Base-by-base conservation (phyloP, 2,888 invertebrate genomes). In the Lithophane semibrunnea region DNA sequence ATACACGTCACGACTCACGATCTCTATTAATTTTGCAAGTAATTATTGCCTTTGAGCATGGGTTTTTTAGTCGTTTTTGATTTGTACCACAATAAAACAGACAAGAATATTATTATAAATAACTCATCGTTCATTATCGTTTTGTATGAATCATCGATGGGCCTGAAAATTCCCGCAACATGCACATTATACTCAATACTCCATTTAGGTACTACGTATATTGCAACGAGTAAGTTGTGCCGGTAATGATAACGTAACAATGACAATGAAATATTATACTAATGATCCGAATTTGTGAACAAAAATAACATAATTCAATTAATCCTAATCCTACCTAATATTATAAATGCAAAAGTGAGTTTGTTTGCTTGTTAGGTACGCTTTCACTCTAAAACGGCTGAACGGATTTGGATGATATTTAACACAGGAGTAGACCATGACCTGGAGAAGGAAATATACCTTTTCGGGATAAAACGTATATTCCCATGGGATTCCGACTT, bases 1-100 rank as follows among this genome's bases (percentile, higher is more conserved):
- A 56, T 37, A 16, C 12, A 49, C 81, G n/a, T 70, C 78, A 79
- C 75, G 64, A 80, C 44, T 73, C 80, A 80, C 83, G 87, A 78
- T 76, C 56, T 60, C 64, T 54, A 73, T 76, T 61, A 54, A 47
- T 65, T 71, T 72, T 74, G 21, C 52, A 29, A 56, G 37, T 63
- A 21, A 71, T 71, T 64, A 71, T 64, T 68, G 42, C 13, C 47
- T 65, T 56, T 47, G 10, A 73, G 21, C n/a, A 18, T 37, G 37
- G 37, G 37, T 37, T 5, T 37, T 37, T 37, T 37, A 37, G 13
- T 16, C 52, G 56, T 65, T 63, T 72, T 75, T 68, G 24, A 69
- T 80, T 72, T 60, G 42, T 56, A 71, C 16, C 60, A 63, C 29
- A 71, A 65, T 24, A 71, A 18, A 67, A 64, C 24, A 61, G 60